These are phyloP conservation scores for Xiphorhynchus erythropygius DNA, from an alignment of 2,797 vertebrate species.

Conservation along the genomic window DNA sequence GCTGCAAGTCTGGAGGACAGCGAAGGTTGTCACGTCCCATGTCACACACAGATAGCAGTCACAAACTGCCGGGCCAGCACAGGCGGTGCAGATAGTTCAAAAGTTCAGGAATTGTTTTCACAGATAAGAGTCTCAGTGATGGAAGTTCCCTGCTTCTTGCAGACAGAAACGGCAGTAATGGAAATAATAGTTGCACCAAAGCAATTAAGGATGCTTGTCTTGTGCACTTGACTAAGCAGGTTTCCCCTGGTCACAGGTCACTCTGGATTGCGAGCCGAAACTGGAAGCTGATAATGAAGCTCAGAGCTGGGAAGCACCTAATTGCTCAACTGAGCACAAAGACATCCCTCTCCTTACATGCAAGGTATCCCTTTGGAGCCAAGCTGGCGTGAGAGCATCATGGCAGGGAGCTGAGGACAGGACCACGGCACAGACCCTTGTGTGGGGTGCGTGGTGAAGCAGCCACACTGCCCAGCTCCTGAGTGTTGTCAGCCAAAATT, in stretches of 20 bases:
- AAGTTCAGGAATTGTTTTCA: constrained; percentile 38
- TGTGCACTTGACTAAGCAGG: constrained; percentile 23
- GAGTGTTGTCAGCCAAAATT: not conserved
- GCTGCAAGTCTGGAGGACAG: not conserved
- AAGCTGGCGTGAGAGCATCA: not conserved
- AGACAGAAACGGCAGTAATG: not conserved
- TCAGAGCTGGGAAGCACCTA: not conserved
- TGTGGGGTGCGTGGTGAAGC: fast-evolving
- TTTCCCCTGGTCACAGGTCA: not conserved
- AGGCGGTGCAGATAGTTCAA: not conserved
- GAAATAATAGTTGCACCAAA: not conserved
- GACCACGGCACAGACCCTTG: fast-evolving
- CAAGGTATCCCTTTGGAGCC: not conserved
- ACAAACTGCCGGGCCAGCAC: not conserved
- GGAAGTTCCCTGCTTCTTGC: not conserved
- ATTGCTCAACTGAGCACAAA: constrained; percentile 14
- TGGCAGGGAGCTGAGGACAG: not conserved
- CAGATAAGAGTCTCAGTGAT: not conserved
- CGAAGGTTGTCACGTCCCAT: not conserved
- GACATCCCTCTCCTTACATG: not conserved
- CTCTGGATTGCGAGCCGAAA: not conserved
- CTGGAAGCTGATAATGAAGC: constrained; percentile 16
- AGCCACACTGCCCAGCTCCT: not conserved
- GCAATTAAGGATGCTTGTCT: constrained; percentile 45
- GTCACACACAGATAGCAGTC: not conserved